Percentiles rank a stretch among this genome's conserved stretches.
Evolutionary conservation across 2,888 invertebrate species (phyloP).

Genomic region (Isoperla grammatica): DNA sequence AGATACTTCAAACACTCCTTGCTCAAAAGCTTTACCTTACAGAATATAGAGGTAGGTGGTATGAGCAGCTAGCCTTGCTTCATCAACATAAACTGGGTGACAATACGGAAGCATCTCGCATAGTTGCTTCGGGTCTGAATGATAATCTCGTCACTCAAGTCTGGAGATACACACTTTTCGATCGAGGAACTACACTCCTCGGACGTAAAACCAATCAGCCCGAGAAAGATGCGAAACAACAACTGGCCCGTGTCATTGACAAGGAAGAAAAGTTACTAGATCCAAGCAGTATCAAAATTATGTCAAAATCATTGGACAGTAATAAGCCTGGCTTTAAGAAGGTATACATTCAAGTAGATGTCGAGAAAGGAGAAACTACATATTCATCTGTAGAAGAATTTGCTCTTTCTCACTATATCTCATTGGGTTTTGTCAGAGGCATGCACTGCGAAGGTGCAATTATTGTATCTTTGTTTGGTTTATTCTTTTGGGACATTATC

Average conservation of each 20-base stretch:
- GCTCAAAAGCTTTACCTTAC: slow-evolving; percentile 46
- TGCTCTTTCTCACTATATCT: slow-evolving; percentile 49
- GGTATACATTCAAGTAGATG: slow-evolving; percentile 36
- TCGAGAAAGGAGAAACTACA: slow-evolving; percentile 41
- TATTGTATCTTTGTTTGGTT: slow-evolving; percentile 55
- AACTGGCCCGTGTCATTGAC: slow-evolving; percentile 36
- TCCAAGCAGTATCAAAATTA: slow-evolving; percentile 37
- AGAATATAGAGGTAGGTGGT: slow-evolving; percentile 51
- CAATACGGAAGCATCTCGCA: slow-evolving; percentile 43
- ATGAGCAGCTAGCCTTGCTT: slow-evolving; percentile 57
- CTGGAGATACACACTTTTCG: slow-evolving; percentile 39
- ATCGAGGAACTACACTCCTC: slow-evolving; percentile 43
- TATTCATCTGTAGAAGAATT: slow-evolving; percentile 53
- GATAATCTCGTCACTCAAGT: slow-evolving; percentile 29
- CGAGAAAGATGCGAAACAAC: slow-evolving; percentile 34
- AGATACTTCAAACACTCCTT: slow-evolving; percentile 49
- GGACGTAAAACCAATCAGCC: slow-evolving; percentile 39
- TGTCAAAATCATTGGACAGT: slow-evolving; percentile 30
- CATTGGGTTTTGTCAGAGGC: slow-evolving; percentile 50
- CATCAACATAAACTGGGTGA: slow-evolving; percentile 49
- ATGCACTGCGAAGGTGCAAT: slow-evolving; percentile 69
- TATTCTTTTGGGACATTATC: slow-evolving; percentile 77
- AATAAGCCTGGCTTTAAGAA: slow-evolving; percentile 38
- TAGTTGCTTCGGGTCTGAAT: slow-evolving; percentile 46
- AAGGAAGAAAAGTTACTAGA: slow-evolving; percentile 39